Evolutionary conservation across 2,888 invertebrate species (phyloP).

Genomic region (Protodeltote pygarga): DNA sequence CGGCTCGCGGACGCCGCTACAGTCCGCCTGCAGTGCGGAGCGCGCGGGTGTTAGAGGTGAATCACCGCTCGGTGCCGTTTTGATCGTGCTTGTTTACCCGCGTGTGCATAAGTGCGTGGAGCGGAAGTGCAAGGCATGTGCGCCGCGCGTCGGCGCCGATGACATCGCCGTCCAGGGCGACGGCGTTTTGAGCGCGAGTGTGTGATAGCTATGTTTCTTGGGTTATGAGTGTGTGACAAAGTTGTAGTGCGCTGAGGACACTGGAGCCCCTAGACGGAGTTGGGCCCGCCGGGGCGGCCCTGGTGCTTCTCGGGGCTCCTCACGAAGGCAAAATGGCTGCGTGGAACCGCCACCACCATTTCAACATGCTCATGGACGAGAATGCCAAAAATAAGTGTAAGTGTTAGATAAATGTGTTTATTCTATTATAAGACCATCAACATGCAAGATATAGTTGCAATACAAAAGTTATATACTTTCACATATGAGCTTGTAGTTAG

Average conservation of each 20-base stretch:
- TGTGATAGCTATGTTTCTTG: conserved; percentile 80
- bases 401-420: conserved; percentile 55
- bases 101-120: conserved; percentile 84
- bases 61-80: conserved; percentile 81
- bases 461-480: background rate
- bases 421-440: background rate
- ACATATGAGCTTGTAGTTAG: conserved; percentile 9
- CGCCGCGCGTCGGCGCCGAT: conserved; percentile 80
- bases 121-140: conserved; percentile 85
- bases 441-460: conserved; percentile 1
- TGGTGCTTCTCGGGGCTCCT: conserved; percentile 87
- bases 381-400: conserved; percentile 90
- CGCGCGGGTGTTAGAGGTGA: conserved; percentile 78
- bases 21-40: conserved; percentile 81
- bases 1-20: conserved; percentile 74
- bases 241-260: conserved; percentile 85
- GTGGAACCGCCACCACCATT: conserved; percentile 92
- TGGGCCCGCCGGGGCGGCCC: conserved; percentile 88
- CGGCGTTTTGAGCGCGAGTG: conserved; percentile 78
- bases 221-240: conserved; percentile 87
- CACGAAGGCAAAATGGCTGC: conserved; percentile 89
- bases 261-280: conserved; percentile 89
- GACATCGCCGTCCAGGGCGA: conserved; percentile 78
- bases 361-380: conserved; percentile 90
- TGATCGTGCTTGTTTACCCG: conserved; percentile 83